Conservation (phyloP, 2,113 vertebrate genomes). For the Choloepus hoffmanni region DNA sequence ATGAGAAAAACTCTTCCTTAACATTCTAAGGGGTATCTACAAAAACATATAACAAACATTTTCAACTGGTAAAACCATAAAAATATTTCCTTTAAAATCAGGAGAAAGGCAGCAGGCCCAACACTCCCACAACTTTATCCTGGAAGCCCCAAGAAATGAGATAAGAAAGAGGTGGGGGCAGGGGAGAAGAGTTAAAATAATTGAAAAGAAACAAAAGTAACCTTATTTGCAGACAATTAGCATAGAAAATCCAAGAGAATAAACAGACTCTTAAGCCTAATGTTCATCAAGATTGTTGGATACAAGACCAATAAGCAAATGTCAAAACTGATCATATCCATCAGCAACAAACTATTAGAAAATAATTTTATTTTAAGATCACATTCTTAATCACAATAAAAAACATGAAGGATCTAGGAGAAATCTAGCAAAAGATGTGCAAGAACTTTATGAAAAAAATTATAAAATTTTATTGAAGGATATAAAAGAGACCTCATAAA, state of each 20-base stretch:
- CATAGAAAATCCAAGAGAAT: constrained; percentile 33
- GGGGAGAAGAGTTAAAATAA: background rate
- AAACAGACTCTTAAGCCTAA: background rate
- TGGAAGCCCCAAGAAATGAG: background rate
- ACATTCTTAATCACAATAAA: background rate
- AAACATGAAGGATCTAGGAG: background rate
- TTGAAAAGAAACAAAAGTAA: background rate
- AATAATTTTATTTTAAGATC: background rate
- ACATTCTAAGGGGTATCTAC: background rate
- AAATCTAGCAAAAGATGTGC: constrained; percentile 5
- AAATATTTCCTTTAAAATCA: constrained; percentile 27
- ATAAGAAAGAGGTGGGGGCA: background rate
- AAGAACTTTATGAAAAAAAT: constrained; percentile 52
- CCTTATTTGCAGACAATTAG: background rate
- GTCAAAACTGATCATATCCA: background rate
- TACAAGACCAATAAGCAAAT: constrained; percentile 38
- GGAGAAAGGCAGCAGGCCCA: background rate
- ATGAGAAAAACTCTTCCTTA: background rate
- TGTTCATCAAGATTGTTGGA: background rate
- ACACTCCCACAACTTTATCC: background rate
- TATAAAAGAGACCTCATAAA: background rate
- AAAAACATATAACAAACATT: constrained; percentile 50
- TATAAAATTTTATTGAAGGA: background rate
- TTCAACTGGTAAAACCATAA: background rate
- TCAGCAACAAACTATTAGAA: background rate